phyloP scores from a whole-genome alignment of 2,113 vertebrate species.

The Halichoeres trimaculatus region DNA sequence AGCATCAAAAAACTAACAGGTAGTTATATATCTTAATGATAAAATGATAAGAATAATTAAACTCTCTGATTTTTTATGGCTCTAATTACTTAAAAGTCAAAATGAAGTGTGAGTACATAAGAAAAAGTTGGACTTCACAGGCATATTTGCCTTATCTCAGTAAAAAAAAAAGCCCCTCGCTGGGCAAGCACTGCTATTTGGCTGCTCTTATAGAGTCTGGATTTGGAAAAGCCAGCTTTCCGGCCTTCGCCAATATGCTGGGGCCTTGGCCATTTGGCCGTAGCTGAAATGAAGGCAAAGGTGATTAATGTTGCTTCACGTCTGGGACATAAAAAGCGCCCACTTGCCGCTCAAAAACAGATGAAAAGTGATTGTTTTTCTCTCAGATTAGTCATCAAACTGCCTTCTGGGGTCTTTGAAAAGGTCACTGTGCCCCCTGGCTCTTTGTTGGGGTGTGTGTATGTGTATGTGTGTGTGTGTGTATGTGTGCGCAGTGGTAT shows the following conservation, averaged over 20 bases:
- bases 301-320: slow-evolving; percentile 74
- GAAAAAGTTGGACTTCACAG: slow-evolving; percentile 46
- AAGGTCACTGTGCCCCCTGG: slow-evolving; percentile 44
- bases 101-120: slow-evolving; percentile 13
- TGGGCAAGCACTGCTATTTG: slow-evolving; percentile 44
- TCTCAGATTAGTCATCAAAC: slow-evolving; percentile 65
- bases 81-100: slow-evolving; percentile 22
- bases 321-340: slow-evolving; percentile 58
- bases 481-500: neutral
- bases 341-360: slow-evolving; percentile 65
- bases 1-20: neutral
- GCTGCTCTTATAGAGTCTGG: slow-evolving; percentile 36
- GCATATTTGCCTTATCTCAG: slow-evolving; percentile 32
- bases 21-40: neutral
- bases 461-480: neutral
- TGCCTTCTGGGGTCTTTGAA: slow-evolving; percentile 47
- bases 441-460: slow-evolving; percentile 4
- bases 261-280: slow-evolving; percentile 61
- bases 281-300: slow-evolving; percentile 69
- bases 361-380: slow-evolving; percentile 70
- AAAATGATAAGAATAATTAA: neutral
- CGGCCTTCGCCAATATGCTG: slow-evolving; percentile 31
- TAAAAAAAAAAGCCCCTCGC: slow-evolving; percentile 34
- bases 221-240: slow-evolving; percentile 45
- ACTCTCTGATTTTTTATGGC: slow-evolving; percentile 16